Base-by-base conservation (phyloP, 2,113 vertebrate species). In the Enhydra lutris region DNA sequence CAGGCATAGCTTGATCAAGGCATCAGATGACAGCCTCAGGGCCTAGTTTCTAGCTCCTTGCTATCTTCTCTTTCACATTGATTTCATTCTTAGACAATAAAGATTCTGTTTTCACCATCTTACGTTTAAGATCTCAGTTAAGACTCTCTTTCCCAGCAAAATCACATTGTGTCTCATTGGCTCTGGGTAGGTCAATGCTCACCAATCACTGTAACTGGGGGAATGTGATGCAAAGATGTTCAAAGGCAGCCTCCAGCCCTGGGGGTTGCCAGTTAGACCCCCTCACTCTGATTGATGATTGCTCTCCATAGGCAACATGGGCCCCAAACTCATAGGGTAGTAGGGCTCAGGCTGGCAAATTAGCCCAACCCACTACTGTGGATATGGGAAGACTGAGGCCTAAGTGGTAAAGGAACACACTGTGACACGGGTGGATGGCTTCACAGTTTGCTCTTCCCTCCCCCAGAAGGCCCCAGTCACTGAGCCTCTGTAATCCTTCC, bases 81-180 rank as follows among this genome's bases (percentile, higher is more conserved):
- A 82, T 81, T 89, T 63, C 50, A 78, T 91, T 86, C 76, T 81
- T 89, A 86, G 36, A 91, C 42, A 73, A 84, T 50, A 76, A 71
- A 12, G n/a, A 65, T 94, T 90, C 84, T 34, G 47, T 82, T 90
- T 90, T 76, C 3, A 71, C 23, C 17, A 6, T 89, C 87, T 91
- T 63, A 67, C 36, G 55, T 57, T 87, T 61, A 91, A 69, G 29
- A 24, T 36, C 42, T 88, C 23, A 90, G 13, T 29, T 81, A 55
- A 95, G 80, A 76, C 34, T 83, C 36, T 91, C 13, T 31, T 90
- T 73, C 82, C 71, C 78, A 52, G 81, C 42, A 61, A 80, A 85
- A 34, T 78, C 47, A 93, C 76, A 47, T 26, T 91, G 15, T 50
- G 17, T 81, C 50, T 89, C 23, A n/a, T 12, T 88, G 78, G 18